Conservation (phyloP, 1,140 invertebrate genomes). For the Zaprionus kolodkinae region DNA sequence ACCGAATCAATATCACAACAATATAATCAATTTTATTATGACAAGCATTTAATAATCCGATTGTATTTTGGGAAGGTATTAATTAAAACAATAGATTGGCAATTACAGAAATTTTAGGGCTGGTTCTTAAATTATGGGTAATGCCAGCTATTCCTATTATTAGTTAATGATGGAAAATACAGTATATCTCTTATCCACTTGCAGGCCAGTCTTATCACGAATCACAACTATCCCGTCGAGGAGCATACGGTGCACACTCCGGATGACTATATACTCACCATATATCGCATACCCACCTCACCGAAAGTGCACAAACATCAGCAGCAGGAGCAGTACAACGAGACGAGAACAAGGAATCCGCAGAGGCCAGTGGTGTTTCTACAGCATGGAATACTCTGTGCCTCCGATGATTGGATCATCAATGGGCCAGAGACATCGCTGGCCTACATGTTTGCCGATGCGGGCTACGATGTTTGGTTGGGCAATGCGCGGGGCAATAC, state of each 20-base stretch:
- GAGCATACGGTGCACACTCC: conserved; percentile 84
- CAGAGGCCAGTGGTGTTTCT: conserved; percentile 86
- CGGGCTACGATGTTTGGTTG: conserved; percentile 89
- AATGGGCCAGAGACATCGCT: conserved; percentile 87
- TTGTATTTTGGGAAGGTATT: not conserved
- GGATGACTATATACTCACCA: conserved; percentile 86
- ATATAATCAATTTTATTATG: not conserved
- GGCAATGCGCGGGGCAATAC: conserved; percentile 88
- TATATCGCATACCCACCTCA: conserved; percentile 85
- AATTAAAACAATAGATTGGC: not conserved
- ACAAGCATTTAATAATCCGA: not conserved
- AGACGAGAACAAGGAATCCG: not conserved
- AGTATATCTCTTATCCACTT: conserved; percentile 1
- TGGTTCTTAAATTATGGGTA: not conserved
- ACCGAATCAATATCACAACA: not conserved
- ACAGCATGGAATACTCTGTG: conserved; percentile 91
- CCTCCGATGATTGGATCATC: conserved; percentile 91
- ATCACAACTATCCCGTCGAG: conserved; percentile 87
- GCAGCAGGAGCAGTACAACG: conserved; percentile 22
- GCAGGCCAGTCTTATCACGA: conserved; percentile 83
- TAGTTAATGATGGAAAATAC: too few species aligned
- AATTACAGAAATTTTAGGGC: not conserved
- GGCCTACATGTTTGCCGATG: conserved; percentile 87
- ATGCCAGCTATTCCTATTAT: too few species aligned
- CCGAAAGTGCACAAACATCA: conserved; percentile 32